Evolutionary conservation across 2,113 vertebrate species (phyloP).

Genomic region (Pollimyrus isidori): DNA sequence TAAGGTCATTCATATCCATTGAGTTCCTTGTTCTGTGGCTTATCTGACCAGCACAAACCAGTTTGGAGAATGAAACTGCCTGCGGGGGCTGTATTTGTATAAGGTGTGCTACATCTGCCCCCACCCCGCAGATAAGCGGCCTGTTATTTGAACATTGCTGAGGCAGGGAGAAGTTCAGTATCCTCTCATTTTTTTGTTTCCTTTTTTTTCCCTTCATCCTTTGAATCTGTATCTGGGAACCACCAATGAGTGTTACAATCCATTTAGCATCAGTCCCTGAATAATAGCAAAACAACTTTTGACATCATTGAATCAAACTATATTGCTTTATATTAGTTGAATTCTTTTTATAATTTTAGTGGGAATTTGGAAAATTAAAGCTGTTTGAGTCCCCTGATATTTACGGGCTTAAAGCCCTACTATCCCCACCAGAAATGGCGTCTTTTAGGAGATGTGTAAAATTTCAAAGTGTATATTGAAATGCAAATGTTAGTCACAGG

Average conservation of each 20-base stretch:
- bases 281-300: not conserved
- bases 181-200: not conserved
- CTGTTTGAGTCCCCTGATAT: not conserved
- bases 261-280: not conserved
- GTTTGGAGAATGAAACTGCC: constrained; percentile 42
- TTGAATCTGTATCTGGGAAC: not conserved
- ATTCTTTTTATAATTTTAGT: not conserved
- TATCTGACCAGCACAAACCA: constrained; percentile 54
- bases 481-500: constrained; percentile 12
- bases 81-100: constrained; percentile 31
- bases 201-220: not conserved
- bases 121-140: constrained; percentile 44
- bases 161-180: not conserved
- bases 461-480: not conserved
- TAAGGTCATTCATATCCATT: constrained; percentile 40
- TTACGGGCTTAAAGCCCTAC: not conserved
- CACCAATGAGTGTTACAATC: not conserved
- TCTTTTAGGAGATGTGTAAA: not conserved
- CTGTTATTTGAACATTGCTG: constrained; percentile 1
- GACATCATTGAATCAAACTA: not conserved
- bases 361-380: not conserved
- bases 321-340: not conserved
- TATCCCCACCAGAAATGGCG: not conserved
- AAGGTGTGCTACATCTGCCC: constrained; percentile 38
- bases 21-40: constrained; percentile 30